phyloP scores from a whole-genome alignment of 2,888 invertebrate genomes.

The Callinectes sapidus region DNA sequence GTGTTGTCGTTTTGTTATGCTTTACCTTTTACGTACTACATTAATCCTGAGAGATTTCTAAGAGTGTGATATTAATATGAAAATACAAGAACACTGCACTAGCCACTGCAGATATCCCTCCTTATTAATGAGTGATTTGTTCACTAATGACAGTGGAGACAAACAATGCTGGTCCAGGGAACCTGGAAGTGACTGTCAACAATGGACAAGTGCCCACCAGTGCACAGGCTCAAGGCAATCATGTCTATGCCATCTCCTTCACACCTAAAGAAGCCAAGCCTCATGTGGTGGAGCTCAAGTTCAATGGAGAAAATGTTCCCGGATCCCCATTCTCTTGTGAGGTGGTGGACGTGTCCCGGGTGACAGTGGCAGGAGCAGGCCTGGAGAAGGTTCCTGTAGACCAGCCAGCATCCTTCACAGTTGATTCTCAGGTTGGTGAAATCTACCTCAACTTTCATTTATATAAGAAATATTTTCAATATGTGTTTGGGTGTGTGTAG shows the following conservation, averaged over 20 bases:
- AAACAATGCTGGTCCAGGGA: constrained; percentile 98
- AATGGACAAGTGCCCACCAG: constrained; percentile 97
- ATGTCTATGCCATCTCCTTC: constrained; percentile 97
- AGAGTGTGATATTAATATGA: not conserved
- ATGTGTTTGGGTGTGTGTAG: too few relatives aligned
- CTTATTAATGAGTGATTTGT: not conserved
- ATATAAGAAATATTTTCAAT: too few relatives aligned
- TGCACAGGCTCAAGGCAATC: constrained; percentile 96
- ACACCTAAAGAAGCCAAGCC: constrained; percentile 92
- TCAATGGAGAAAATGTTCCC: constrained; percentile 96
- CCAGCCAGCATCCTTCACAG: constrained; percentile 87
- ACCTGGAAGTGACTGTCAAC: constrained; percentile 98
- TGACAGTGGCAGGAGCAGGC: constrained; percentile 87
- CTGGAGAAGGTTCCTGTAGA: constrained; percentile 93
- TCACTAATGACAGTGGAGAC: constrained; percentile 86
- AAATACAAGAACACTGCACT: constrained; percentile 3
- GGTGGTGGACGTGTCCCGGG: constrained; percentile 88
- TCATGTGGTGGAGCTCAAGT: constrained; percentile 95
- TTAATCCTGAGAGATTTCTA: too few relatives aligned
- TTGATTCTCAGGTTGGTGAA: constrained; percentile 85
- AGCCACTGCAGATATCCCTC: not conserved
- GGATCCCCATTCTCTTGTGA: constrained; percentile 89
- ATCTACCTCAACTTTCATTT: too few relatives aligned
- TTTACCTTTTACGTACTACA: not conserved
- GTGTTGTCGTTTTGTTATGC: not conserved